Base-by-base conservation (phyloP, 23 tunicate species). In the Diplosoma virens region DNA sequence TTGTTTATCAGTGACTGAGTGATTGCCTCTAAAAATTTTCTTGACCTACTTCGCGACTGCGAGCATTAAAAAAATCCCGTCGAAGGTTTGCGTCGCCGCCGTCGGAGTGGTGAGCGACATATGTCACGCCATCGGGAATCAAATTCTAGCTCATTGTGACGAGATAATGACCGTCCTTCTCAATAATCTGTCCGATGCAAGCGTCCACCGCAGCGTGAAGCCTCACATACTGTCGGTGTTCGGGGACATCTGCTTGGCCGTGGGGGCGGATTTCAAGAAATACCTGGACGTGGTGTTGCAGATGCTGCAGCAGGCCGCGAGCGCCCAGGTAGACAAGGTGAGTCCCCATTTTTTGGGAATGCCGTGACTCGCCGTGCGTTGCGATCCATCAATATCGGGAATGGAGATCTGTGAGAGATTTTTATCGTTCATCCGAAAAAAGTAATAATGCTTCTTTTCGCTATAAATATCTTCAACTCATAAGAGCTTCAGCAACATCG, bases 101-200 rank as follows among this genome's bases (percentile, higher is more conserved):
- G 95, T 94, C 33, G 98, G 98, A 3, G 98, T 94, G 14, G 90
- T 94, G 2, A 88, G 89, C 22, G 98, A 94, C 58, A 82, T 94
- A 0, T 87, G 91, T 59, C 95, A 95, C 28, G 95, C 95, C 0
- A 87, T 94, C 24, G 81, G 84, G 11, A 47, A 37, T 0, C 68
- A 82, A 25, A 60, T 94, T 9, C 41, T 59, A 2, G 81, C 84
- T 54, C 74, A 73, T 35, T 94, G 93, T 58, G 98, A 94, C 67
- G 86, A 76, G 4, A 78, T 94, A 17, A 94, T 94, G 98, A 58
- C 82, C 58, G 54, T 52, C 9, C 63, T 94, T 30, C 85, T 86
- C 30, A 64, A 76, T 45, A 78, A 82, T 45, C 67, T 94, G 24
- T 70, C 85, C 0, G 89, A 86, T 46, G 66, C 98, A 35, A 46